phyloP scores from a whole-genome alignment of 2,888 invertebrate species.

The Orchesellides sinensis region DNA sequence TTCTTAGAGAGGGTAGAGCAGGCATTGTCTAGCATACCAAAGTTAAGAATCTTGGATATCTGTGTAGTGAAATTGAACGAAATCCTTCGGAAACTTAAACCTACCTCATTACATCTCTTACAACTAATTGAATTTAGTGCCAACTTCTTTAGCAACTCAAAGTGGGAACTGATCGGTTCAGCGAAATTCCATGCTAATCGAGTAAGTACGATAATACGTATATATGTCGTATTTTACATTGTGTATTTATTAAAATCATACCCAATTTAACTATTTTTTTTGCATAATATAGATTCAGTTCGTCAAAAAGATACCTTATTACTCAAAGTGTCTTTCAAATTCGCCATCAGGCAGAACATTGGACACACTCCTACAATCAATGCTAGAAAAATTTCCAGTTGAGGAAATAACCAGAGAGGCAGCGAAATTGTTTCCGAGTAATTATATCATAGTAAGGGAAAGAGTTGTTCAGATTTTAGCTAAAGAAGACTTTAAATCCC shows the following conservation, averaged over 20 bases:
- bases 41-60: background rate
- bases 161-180: background rate
- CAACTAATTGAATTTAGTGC: background rate
- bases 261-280: background rate
- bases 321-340: background rate
- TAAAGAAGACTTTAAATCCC: background rate
- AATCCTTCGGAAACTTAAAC: background rate
- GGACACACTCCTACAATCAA: background rate
- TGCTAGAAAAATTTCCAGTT: background rate
- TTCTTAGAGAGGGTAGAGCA: slow-evolving; percentile 21
- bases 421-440: background rate
- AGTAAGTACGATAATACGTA: slow-evolving; percentile 1
- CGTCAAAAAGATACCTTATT: background rate
- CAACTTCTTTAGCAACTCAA: background rate
- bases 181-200: slow-evolving; percentile 17
- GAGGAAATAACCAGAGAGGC: background rate
- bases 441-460: slow-evolving; percentile 17
- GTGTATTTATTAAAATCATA: background rate
- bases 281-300: slow-evolving; percentile 11
- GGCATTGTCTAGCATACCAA: slow-evolving; percentile 20
- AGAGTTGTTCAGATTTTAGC: slow-evolving; percentile 1
- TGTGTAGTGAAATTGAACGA: slow-evolving; percentile 8
- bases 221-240: background rate
- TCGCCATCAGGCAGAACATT: background rate
- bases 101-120: background rate